These are phyloP conservation scores for Marcusenius ussheri DNA, from an alignment of 2,113 vertebrate genomes.

Conservation along the genomic window DNA sequence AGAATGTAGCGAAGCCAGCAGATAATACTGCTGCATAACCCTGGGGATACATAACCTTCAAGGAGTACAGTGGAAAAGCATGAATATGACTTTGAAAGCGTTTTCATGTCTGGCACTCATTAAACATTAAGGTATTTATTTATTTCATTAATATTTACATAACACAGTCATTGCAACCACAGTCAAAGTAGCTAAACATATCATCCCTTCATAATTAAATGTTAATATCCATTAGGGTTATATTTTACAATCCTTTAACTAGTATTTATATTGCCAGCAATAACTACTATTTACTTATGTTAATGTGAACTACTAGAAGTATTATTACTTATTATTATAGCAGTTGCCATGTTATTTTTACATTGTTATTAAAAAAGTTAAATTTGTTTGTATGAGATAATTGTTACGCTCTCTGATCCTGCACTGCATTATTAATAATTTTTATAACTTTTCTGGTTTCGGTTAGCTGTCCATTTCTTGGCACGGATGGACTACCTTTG, in stretches of 20 bases:
- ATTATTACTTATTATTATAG: not conserved
- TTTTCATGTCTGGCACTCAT: not conserved
- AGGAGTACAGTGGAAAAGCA: not conserved
- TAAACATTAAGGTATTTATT: not conserved
- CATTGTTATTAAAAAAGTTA: not conserved
- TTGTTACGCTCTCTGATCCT: not conserved
- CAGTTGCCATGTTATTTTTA: not conserved
- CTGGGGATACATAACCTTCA: slow-evolving; percentile 13
- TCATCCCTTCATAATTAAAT: not conserved
- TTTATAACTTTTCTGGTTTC: not conserved
- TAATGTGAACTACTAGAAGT: not conserved
- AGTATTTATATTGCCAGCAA: not conserved
- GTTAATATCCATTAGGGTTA: not conserved
- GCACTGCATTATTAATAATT: not conserved
- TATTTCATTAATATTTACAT: not conserved
- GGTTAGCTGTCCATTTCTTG: slow-evolving; percentile 28
- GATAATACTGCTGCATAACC: slow-evolving; percentile 34
- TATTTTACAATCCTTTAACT: not conserved
- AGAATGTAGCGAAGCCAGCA: slow-evolving; percentile 55
- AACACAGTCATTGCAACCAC: not conserved
- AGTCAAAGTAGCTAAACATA: not conserved
- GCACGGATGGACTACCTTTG: slow-evolving; percentile 39
- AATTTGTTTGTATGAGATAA: not conserved
- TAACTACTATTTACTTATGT: not conserved
- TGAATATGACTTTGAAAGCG: not conserved